Evolutionary conservation across 2,797 vertebrate species (phyloP), one percentile per base, ranked within the genome.

Genomic region (Pogoniulus pusillus): DNA sequence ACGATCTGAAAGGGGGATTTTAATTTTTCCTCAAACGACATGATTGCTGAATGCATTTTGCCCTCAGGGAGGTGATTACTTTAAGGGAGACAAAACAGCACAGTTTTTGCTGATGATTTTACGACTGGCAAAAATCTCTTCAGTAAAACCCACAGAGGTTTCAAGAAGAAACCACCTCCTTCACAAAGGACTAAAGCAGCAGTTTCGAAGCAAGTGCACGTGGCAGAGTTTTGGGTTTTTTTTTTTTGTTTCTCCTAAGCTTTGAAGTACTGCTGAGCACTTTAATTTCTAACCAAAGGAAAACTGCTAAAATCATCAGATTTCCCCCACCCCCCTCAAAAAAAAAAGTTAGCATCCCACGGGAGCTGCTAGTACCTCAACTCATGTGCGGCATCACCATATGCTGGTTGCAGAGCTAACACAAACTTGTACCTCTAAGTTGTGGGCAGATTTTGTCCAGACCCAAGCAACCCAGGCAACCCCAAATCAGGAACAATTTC

Each of bases 281-380:
- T 66, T 88, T 93, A 55, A 75, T 82, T 75, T 78, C 95, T 84
- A 90, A 76, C 68, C n/a, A 35, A 76, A 84, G 69, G 54, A 82
- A 95, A 97, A 95, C 82, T 92, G 92, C 94, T 96, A 81, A 96
- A 87, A 96, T 95, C 89, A 97, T 95, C 93, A 85, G 9, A 47
- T 7, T 4, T 11, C 2, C 1, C 19, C 1, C 1, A 4, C 5
- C 12, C 5, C 18, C 12, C 1, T 87, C 80, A 0, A 1, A 18
- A 20, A 9, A 22, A 23, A 22, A 17, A 27, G 30, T 43, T 59
- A 16, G 0, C 14, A n/a, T 0, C 7, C 41, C 1, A 1, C 0
- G 16, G 59, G 69, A 65, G 60, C 8, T 62, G 35, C 60, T 16
- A 41, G 54, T 2, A 75, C 27, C 47, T 55, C 15, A 34, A 12